These are phyloP conservation scores for Synergus japonicus DNA, from an alignment of 2,888 invertebrate species.

Conservation along the genomic window DNA sequence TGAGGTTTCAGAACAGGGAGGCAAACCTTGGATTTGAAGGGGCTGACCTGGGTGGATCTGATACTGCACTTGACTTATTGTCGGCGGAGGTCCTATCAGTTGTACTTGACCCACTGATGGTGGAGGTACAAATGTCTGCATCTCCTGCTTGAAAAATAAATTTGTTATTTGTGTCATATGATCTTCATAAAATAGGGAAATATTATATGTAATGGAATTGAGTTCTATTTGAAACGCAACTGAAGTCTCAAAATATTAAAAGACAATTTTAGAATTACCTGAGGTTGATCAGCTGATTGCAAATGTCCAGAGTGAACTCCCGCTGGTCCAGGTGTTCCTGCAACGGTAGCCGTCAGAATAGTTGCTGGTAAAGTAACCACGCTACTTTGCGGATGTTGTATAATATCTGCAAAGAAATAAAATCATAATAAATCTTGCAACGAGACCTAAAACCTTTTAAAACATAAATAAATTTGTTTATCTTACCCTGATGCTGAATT, in stretches of 20 bases:
- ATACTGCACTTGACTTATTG: conserved; percentile 75
- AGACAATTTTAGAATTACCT: conserved; percentile 61
- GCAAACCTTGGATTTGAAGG: conserved; percentile 72
- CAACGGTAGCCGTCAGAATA: conserved; percentile 74
- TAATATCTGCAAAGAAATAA: conserved; percentile 67
- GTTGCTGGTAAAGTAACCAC: conserved; percentile 73
- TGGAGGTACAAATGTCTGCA: conserved; percentile 73
- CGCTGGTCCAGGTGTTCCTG: conserved; percentile 69
- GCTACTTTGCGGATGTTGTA: conserved; percentile 74
- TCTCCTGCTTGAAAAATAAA: conserved; percentile 63
- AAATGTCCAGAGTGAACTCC: conserved; percentile 73
- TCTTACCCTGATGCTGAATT: conserved; percentile 75
- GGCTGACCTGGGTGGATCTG: conserved; percentile 75
- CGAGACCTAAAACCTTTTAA: conserved; percentile 29
- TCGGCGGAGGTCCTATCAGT: conserved; percentile 74
- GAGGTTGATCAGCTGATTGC: conserved; percentile 72
- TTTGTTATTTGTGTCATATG: background rate
- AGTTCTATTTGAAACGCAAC: no score
- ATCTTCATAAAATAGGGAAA: background rate
- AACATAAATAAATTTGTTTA: conserved; percentile 17
- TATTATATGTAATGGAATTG: no score
- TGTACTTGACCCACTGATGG: conserved; percentile 74
- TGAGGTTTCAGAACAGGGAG: conserved; percentile 71
- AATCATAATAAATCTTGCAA: background rate
- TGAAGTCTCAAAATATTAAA: no score